These are phyloP conservation scores for Pseudomyrmex gracilis DNA, from an alignment of 1,140 invertebrate genomes.

Conservation along the genomic window DNA sequence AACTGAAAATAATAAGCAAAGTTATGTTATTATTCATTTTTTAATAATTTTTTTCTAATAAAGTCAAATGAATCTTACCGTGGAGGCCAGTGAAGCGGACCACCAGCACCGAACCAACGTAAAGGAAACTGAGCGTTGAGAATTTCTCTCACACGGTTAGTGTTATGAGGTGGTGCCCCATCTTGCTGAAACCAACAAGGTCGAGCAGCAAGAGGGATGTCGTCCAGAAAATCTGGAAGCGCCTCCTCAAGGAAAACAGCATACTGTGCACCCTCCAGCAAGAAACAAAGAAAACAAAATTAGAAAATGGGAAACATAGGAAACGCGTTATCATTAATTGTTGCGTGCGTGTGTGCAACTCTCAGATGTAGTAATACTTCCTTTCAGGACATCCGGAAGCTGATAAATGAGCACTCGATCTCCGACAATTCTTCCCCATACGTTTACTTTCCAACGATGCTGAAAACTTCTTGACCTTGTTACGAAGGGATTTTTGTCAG, in stretches of 20 bases:
- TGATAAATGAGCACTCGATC: background rate
- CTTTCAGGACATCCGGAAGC: background rate
- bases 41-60: background rate
- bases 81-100: background rate
- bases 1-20: background rate
- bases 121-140: background rate
- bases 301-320: too few species aligned
- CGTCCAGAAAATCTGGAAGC: background rate
- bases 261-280: background rate
- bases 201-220: background rate
- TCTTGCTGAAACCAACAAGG: slow-evolving; percentile 6
- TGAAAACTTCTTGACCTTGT: too few species aligned
- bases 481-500: too few species aligned
- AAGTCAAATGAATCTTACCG: background rate
- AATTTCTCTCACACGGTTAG: background rate
- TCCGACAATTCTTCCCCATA: slow-evolving; percentile 1
- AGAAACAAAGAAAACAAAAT: background rate
- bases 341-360: background rate
- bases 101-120: background rate
- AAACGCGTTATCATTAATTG: background rate
- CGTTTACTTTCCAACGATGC: background rate
- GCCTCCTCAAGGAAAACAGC: background rate
- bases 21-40: background rate
- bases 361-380: slow-evolving; percentile 4
- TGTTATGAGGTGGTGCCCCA: background rate